A percentile compares a stretch with the other conserved stretches of the same genome.
Evolutionary conservation across 2,888 invertebrate genomes (phyloP).

Genomic region (Acanthopleura granulata): DNA sequence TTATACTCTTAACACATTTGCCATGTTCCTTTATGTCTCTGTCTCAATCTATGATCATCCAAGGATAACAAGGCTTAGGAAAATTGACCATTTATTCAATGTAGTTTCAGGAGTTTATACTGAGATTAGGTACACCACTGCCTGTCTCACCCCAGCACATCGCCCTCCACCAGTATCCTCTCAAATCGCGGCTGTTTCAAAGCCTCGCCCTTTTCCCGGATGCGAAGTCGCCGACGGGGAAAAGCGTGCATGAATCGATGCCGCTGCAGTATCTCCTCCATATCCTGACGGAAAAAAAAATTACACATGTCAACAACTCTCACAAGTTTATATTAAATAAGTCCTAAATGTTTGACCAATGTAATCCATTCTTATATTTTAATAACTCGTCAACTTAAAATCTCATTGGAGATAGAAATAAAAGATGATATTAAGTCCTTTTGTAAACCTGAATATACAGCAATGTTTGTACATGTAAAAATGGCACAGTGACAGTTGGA

Average conservation of each 20-base stretch:
- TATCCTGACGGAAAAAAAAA: not conserved
- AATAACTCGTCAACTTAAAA: no score
- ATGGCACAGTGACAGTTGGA: no score
- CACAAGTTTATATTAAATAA: no score
- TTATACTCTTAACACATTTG: no score
- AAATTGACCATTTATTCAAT: not conserved
- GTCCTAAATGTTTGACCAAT: no score
- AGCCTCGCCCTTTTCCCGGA: slow-evolving; percentile 30
- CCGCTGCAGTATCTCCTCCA: slow-evolving; percentile 6
- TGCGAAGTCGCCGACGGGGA: not conserved
- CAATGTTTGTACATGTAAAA: no score
- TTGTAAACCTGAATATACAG: no score
- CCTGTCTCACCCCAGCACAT: slow-evolving; percentile 52
- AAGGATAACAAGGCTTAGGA: not conserved
- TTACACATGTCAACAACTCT: not conserved
- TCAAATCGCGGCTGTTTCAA: slow-evolving; percentile 50
- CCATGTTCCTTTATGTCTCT: no score
- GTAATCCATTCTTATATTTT: no score
- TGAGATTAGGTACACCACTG: not conserved
- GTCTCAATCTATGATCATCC: no score
- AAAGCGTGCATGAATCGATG: slow-evolving; percentile 4
- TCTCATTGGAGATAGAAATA: no score
- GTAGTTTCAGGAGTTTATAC: not conserved
- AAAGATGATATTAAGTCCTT: no score
- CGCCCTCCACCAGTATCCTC: slow-evolving; percentile 56